Conservation (phyloP, 2,888 invertebrate species). For the Epistrophella euchroma region DNA sequence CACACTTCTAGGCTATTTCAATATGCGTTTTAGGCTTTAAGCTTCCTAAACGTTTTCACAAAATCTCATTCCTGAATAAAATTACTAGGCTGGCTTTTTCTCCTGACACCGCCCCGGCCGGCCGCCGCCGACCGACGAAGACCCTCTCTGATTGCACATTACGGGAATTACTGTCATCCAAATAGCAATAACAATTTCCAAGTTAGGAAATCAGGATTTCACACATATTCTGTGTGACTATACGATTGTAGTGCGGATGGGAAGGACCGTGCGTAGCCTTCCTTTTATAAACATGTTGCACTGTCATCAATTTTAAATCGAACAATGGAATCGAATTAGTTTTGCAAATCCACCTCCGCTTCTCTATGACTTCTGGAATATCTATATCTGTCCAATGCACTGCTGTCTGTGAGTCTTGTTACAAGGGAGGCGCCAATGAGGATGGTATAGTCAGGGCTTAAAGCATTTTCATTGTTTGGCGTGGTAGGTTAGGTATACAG, state of each 20-base stretch:
- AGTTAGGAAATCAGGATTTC: constrained; percentile 66
- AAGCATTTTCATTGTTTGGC: constrained; percentile 56
- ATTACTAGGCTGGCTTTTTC: constrained; percentile 34
- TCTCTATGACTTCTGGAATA: constrained; percentile 51
- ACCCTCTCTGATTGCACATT: constrained; percentile 37
- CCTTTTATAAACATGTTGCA: constrained; percentile 71
- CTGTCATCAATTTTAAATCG: constrained; percentile 75
- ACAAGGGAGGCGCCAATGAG: constrained; percentile 6
- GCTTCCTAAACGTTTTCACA: constrained; percentile 56
- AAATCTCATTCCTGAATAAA: constrained; percentile 36
- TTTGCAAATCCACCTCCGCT: constrained; percentile 71
- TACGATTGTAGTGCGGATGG: constrained; percentile 7
- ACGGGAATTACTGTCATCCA: constrained; percentile 73
- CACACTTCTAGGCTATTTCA: constrained; percentile 52
- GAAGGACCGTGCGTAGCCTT: constrained; percentile 41
- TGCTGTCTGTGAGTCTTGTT: constrained; percentile 26
- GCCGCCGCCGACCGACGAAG: too few species aligned
- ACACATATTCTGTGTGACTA: constrained; percentile 8
- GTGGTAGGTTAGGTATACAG: neutral
- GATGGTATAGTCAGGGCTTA: constrained; percentile 15
- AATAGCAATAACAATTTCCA: constrained; percentile 67
- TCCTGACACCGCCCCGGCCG: too few species aligned
- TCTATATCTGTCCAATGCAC: constrained; percentile 42
- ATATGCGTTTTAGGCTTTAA: constrained; percentile 54
- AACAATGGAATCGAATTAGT: constrained; percentile 76